These are phyloP conservation scores for Pseudomyrmex dendroicus DNA, from an alignment of 1,140 invertebrate species.

Conservation along the genomic window DNA sequence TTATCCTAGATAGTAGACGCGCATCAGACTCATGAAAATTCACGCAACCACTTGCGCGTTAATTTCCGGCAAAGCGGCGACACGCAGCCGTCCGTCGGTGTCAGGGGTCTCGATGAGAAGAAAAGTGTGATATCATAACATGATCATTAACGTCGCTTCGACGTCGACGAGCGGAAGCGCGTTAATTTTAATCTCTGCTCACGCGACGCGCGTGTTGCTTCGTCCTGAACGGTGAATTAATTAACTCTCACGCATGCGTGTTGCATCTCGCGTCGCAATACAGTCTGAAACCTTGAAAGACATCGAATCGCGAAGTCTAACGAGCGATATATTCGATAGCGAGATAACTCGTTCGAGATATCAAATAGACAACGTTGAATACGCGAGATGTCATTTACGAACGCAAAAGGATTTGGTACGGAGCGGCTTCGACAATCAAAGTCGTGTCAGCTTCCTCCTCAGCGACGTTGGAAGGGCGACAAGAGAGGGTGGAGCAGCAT, in stretches of 20 bases:
- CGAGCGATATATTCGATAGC: constrained; percentile 7
- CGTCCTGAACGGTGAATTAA: constrained; percentile 32
- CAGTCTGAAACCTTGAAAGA: constrained; percentile 14
- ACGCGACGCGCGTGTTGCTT: constrained; percentile 27
- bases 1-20: background rate
- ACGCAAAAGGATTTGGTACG: background rate
- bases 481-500: constrained; percentile 69
- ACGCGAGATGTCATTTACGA: constrained; percentile 17
- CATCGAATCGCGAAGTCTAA: constrained; percentile 1
- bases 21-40: constrained; percentile 49
- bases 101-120: constrained; percentile 21
- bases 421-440: background rate
- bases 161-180: constrained; percentile 44
- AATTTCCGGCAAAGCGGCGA: constrained; percentile 3
- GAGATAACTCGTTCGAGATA: background rate
- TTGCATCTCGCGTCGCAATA: constrained; percentile 16
- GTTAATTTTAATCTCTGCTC: constrained; percentile 47
- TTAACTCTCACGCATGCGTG: constrained; percentile 27
- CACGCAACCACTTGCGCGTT: constrained; percentile 54
- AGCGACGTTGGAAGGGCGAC: constrained; percentile 29
- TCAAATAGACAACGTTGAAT: background rate
- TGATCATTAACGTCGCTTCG: constrained; percentile 53
- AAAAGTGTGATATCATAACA: constrained; percentile 53
- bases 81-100: constrained; percentile 28
- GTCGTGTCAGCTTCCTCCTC: constrained; percentile 51